phyloP scores from a whole-genome alignment of 2,113 vertebrate genomes.

The Progne subis region DNA sequence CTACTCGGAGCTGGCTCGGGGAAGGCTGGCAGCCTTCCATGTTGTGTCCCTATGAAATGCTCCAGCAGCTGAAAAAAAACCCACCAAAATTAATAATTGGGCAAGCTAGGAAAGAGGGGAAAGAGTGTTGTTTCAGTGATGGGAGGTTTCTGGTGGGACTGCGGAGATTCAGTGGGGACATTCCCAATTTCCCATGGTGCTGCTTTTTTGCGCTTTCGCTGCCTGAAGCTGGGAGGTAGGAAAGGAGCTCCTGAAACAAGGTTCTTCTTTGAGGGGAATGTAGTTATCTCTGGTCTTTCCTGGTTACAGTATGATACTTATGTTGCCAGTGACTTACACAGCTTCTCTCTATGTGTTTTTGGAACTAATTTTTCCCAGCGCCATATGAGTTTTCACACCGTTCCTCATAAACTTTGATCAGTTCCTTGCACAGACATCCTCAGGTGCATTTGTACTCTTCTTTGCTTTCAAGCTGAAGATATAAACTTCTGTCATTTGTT shows the following conservation, averaged over 20 bases:
- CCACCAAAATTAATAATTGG: not conserved
- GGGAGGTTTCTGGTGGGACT: not conserved
- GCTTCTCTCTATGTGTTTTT: not conserved
- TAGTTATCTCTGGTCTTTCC: not conserved
- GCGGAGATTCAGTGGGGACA: not conserved
- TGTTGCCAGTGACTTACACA: not conserved
- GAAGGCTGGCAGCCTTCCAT: slow-evolving; percentile 29
- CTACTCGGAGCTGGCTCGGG: slow-evolving; percentile 25
- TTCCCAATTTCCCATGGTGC: not conserved
- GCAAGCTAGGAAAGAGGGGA: not conserved
- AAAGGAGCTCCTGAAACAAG: not conserved
- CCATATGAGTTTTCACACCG: not conserved
- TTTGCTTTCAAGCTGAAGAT: not conserved
- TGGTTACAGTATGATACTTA: not conserved
- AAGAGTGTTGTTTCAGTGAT: not conserved
- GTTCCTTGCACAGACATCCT: not conserved
- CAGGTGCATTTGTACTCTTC: not conserved
- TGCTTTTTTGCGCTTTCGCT: not conserved
- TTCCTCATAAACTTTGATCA: not conserved
- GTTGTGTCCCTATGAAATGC: slow-evolving; percentile 2
- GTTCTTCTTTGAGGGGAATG: not conserved
- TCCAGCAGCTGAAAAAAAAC: not conserved
- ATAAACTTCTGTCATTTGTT: not conserved
- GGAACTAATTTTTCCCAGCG: not conserved
- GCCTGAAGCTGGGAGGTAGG: not conserved